A percentile compares a stretch with the other conserved stretches of the same genome.
These are phyloP conservation scores for Holothuria leucospilota DNA, from an alignment of 53 echinoderm and acorn worm genomes.

Conservation along the genomic window DNA sequence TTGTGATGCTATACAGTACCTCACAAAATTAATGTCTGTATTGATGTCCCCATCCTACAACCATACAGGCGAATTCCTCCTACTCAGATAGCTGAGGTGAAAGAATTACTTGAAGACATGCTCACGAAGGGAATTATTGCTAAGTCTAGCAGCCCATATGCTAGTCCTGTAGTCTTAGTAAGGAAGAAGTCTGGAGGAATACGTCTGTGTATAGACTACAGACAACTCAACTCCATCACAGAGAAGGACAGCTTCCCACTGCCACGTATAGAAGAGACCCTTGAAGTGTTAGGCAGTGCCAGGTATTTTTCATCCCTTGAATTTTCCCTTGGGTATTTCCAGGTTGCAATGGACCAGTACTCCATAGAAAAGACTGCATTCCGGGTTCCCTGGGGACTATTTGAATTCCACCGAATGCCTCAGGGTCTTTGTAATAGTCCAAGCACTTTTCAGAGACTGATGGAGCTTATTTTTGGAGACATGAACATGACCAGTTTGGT, in stretches of 20 bases:
- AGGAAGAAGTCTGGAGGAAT: conserved; percentile 52
- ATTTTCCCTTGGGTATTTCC: conserved; percentile 50
- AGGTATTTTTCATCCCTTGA: conserved; percentile 48
- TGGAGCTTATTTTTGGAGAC: conserved; percentile 73
- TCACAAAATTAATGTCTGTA: too few relatives aligned
- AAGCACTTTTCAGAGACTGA: conserved; percentile 46
- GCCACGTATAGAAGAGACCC: conserved; percentile 57
- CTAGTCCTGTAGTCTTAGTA: not conserved
- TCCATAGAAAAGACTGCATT: conserved; percentile 36
- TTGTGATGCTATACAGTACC: too few relatives aligned
- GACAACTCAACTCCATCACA: conserved; percentile 46
- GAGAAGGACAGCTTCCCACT: conserved; percentile 62
- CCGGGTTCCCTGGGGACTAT: conserved; percentile 56
- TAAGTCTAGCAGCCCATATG: too few relatives aligned
- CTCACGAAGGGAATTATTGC: too few relatives aligned
- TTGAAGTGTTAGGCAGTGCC: conserved; percentile 47
- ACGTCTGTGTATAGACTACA: conserved; percentile 66
- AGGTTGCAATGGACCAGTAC: conserved; percentile 40
- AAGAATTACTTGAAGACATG: too few relatives aligned
- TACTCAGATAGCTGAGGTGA: too few relatives aligned
- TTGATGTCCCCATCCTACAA: too few relatives aligned
- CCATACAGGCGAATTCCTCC: too few relatives aligned
- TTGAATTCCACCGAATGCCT: conserved; percentile 47
- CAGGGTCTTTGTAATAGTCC: conserved; percentile 55
- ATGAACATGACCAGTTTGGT: conserved; percentile 59